phyloP scores from a whole-genome alignment of 2,797 vertebrate genomes.

The Adrianichthys oophorus region DNA sequence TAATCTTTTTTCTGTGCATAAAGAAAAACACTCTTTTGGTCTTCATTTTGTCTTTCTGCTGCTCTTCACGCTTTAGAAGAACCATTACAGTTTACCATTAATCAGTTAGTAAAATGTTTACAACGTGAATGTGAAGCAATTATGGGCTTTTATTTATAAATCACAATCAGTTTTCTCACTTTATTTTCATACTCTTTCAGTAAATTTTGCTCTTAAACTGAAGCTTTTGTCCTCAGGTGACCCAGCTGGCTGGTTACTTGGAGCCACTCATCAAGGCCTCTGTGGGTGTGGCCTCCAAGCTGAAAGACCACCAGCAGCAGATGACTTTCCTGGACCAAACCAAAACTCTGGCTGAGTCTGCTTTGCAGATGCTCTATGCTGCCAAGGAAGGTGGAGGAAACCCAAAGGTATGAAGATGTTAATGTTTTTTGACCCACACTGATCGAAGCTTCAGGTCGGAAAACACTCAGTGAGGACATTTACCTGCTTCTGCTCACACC shows the following conservation, averaged over 20 bases:
- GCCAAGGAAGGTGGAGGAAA: conserved; percentile 98
- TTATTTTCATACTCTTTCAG: too few species aligned
- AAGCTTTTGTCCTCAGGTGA: conserved; percentile 78
- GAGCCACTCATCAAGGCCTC: conserved; percentile 91
- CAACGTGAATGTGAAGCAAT: too few species aligned
- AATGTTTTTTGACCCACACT: not conserved
- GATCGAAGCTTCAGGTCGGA: not conserved
- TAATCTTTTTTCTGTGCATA: not conserved
- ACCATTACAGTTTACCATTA: too few species aligned
- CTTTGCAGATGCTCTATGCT: conserved; percentile 96
- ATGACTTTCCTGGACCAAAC: conserved; percentile 98
- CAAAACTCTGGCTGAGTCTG: conserved; percentile 94
- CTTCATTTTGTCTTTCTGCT: not conserved
- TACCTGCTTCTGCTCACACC: not conserved
- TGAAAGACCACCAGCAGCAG: conserved; percentile 95
- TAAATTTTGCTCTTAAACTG: too few species aligned
- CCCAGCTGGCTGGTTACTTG: conserved; percentile 93
- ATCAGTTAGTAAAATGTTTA: too few species aligned
- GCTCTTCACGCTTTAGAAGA: too few species aligned
- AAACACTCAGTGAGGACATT: not conserved
- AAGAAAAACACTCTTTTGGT: too few species aligned
- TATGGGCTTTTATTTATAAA: too few species aligned
- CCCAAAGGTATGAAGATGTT: conserved; percentile 82
- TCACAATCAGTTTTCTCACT: too few species aligned
- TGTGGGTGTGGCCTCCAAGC: conserved; percentile 91